Percentiles rank a stretch among this genome's conserved stretches.
phyloP scores from a whole-genome alignment of 2,888 invertebrate genomes.

The Baccha elongata region DNA sequence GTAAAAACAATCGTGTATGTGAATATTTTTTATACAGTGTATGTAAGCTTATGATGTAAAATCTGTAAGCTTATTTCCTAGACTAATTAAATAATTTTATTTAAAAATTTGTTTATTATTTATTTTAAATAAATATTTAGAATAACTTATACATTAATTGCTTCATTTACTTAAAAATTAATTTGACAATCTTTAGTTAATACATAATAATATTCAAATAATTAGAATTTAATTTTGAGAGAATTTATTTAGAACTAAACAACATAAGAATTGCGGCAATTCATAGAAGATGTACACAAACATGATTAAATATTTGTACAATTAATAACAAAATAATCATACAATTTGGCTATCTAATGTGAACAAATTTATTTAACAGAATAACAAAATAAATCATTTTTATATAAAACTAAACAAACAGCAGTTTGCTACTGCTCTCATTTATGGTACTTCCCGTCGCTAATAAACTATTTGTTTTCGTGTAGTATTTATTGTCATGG shows the following conservation, averaged over 20 bases:
- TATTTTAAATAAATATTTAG: constrained; percentile 8
- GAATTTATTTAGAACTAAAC: constrained; percentile 31
- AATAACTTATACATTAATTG: constrained; percentile 3
- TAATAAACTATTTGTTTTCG: constrained; percentile 78
- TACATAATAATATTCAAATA: constrained; percentile 6
- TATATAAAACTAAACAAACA: constrained; percentile 79
- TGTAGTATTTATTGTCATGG: constrained; percentile 68
- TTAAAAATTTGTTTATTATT: neutral
- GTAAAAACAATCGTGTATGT: too few relatives aligned
- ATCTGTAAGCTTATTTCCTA: constrained; percentile 10
- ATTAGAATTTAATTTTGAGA: constrained; percentile 1
- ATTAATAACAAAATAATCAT: constrained; percentile 48
- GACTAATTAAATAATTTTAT: neutral
- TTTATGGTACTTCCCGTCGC: constrained; percentile 79
- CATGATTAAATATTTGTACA: constrained; percentile 41
- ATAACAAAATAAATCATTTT: constrained; percentile 31
- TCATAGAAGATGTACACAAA: constrained; percentile 39
- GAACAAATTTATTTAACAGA: constrained; percentile 8
- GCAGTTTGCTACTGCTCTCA: constrained; percentile 78
- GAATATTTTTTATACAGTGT: too few relatives aligned
- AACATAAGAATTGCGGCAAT: constrained; percentile 45
- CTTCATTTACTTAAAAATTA: neutral
- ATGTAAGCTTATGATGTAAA: too few relatives aligned
- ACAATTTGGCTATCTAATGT: constrained; percentile 38
- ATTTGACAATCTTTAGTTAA: too few relatives aligned